These are phyloP conservation scores for Coranthus polyacanthus DNA, from an alignment of 2,797 vertebrate genomes.

Conservation along the genomic window DNA sequence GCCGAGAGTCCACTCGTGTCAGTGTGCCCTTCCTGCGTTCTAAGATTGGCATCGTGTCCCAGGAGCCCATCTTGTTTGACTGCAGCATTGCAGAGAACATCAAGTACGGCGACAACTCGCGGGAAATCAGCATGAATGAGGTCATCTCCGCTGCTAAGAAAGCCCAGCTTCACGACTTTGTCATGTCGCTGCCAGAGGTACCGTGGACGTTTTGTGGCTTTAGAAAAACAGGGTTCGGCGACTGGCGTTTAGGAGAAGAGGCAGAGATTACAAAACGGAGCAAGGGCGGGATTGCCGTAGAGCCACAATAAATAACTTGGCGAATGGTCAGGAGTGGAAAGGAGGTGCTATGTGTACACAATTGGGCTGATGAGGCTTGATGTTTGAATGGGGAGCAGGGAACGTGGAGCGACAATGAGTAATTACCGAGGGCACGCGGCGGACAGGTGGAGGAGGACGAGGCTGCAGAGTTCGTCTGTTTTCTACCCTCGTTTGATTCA, in stretches of 20 bases:
- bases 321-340: neutral
- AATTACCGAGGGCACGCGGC: neutral
- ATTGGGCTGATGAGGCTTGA: neutral
- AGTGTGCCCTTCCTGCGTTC: conserved; percentile 88
- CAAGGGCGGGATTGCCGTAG: neutral
- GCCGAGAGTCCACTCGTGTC: conserved; percentile 75
- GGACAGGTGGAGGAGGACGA: neutral
- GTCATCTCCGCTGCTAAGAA: conserved; percentile 86
- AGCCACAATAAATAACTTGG: neutral
- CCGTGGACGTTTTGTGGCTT: neutral
- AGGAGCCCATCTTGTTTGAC: conserved; percentile 90
- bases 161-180: conserved; percentile 89
- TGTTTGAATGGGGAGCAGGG: too few species aligned
- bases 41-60: conserved; percentile 90
- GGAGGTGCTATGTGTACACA: conserved; percentile 2
- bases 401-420: too few species aligned
- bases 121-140: conserved; percentile 83
- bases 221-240: conserved; percentile 2
- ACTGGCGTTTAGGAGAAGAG: neutral
- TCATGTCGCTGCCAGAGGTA: conserved; percentile 89
- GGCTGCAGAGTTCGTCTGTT: too few species aligned
- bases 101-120: conserved; percentile 87
- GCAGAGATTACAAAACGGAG: neutral
- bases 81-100: conserved; percentile 90
- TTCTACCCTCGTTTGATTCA: too few species aligned